phyloP scores from a whole-genome alignment of 37 sponge, comb jelly and placozoan genomes.

The Oopsacas minuta region DNA sequence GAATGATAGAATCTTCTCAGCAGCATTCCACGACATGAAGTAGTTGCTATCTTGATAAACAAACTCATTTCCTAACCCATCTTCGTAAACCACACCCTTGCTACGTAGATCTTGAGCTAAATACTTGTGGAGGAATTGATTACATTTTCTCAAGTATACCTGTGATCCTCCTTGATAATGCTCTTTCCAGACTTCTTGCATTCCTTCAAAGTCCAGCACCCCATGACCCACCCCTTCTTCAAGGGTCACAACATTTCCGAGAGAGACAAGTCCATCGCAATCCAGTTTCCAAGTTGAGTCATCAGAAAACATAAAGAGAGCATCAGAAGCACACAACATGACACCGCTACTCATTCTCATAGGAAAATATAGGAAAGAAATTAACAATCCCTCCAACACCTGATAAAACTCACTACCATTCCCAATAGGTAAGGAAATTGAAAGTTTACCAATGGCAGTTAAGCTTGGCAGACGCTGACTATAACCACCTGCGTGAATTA shows the following conservation, averaged over 20 bases:
- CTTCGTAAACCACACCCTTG: background rate
- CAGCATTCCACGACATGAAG: background rate
- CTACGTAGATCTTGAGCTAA: background rate
- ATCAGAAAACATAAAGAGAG: background rate
- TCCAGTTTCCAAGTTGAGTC: background rate
- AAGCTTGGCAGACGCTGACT: slow-evolving; percentile 59
- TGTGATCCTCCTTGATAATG: background rate
- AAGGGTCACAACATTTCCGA: background rate
- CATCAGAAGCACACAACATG: slow-evolving; percentile 15
- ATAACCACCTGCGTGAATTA: slow-evolving; percentile 69
- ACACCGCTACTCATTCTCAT: slow-evolving; percentile 55
- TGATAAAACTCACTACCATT: slow-evolving; percentile 29
- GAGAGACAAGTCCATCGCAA: background rate
- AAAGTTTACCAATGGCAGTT: slow-evolving; percentile 61
- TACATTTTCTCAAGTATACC: background rate
- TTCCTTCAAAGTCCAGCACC: slow-evolving; percentile 10
- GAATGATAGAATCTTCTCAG: slow-evolving; percentile 24
- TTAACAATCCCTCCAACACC: slow-evolving; percentile 46
- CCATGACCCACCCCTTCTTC: background rate
- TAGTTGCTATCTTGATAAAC: background rate
- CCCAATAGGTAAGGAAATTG: slow-evolving; percentile 47
- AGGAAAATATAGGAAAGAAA: slow-evolving; percentile 44
- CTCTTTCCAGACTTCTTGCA: background rate
- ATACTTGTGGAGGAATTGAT: background rate
- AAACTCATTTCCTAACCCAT: background rate